Conservation (phyloP, 2,888 invertebrate species). For the Drosophila parthenogenetica region DNA sequence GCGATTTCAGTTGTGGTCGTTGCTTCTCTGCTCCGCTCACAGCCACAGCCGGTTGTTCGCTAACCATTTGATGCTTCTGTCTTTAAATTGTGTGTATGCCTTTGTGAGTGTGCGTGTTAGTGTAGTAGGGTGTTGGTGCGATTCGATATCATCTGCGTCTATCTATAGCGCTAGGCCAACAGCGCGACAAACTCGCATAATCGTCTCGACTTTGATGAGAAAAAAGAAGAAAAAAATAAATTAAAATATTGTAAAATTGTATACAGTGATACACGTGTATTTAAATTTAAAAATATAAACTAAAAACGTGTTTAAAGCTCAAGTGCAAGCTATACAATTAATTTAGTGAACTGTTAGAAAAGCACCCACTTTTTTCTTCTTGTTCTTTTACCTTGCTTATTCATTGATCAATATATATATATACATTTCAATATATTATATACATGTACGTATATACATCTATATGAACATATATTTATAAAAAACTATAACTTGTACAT, state of each 20-base stretch:
- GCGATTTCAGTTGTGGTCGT: constrained; percentile 40
- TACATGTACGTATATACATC: constrained; percentile 18
- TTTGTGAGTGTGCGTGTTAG: constrained; percentile 21
- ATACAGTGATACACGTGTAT: neutral
- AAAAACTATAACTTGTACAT: neutral
- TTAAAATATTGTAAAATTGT: constrained; percentile 10
- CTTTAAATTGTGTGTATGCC: constrained; percentile 29
- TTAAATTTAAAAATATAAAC: no score
- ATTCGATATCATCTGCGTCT: constrained; percentile 65
- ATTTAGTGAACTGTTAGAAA: neutral
- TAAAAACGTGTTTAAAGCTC: neutral
- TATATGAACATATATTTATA: constrained; percentile 1
- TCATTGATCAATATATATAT: neutral
- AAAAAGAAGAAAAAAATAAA: constrained; percentile 15
- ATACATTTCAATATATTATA: no score
- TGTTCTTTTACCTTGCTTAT: no score
- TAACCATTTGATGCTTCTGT: constrained; percentile 37
- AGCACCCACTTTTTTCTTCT: neutral
- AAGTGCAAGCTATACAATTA: neutral
- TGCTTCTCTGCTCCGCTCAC: constrained; percentile 18
- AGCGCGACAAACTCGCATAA: constrained; percentile 15
- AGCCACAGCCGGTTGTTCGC: constrained; percentile 16
- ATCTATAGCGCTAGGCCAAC: constrained; percentile 65
- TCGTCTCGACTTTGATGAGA: constrained; percentile 8
- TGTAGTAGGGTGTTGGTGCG: constrained; percentile 42